Percentiles rank a stretch among this genome's conserved stretches.
phyloP scores from a whole-genome alignment of 2,797 vertebrate genomes.

The Eleutherodactylus coqui region DNA sequence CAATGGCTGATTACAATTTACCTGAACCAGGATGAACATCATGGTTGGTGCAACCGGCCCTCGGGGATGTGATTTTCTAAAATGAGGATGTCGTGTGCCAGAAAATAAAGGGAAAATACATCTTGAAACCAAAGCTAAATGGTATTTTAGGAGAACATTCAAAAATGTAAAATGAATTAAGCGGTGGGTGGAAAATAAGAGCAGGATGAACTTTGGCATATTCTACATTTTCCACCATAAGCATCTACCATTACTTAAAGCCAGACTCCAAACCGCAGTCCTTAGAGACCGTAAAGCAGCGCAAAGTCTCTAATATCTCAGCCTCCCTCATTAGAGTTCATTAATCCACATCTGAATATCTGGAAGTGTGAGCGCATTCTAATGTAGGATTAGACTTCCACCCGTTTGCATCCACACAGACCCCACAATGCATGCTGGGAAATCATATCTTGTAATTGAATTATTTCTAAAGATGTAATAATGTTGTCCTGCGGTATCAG shows the following conservation, averaged over 20 bases:
- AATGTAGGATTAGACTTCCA: too few relatives aligned
- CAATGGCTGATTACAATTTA: too few relatives aligned
- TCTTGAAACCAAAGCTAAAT: background rate
- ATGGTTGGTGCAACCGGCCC: too few relatives aligned
- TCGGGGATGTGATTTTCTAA: too few relatives aligned
- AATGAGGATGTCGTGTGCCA: background rate
- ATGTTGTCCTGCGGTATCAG: conserved; percentile 9
- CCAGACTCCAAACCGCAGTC: too few relatives aligned
- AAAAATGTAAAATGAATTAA: background rate
- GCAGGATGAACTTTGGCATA: background rate
- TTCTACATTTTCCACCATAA: background rate
- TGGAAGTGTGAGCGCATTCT: too few relatives aligned
- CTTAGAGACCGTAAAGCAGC: too few relatives aligned
- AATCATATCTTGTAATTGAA: too few relatives aligned
- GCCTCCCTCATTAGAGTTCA: too few relatives aligned
- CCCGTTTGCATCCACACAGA: background rate
- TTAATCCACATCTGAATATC: too few relatives aligned
- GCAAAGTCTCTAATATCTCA: too few relatives aligned
- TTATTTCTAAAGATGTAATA: background rate
- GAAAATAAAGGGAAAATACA: background rate
- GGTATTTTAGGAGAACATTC: background rate
- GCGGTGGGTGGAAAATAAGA: background rate
- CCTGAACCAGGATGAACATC: too few relatives aligned
- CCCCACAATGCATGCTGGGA: background rate
- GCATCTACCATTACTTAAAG: background rate